Evolutionary conservation across 2,113 vertebrate genomes (phyloP), one percentile per base, ranked within the genome.

Genomic region (Cettia cetti): DNA sequence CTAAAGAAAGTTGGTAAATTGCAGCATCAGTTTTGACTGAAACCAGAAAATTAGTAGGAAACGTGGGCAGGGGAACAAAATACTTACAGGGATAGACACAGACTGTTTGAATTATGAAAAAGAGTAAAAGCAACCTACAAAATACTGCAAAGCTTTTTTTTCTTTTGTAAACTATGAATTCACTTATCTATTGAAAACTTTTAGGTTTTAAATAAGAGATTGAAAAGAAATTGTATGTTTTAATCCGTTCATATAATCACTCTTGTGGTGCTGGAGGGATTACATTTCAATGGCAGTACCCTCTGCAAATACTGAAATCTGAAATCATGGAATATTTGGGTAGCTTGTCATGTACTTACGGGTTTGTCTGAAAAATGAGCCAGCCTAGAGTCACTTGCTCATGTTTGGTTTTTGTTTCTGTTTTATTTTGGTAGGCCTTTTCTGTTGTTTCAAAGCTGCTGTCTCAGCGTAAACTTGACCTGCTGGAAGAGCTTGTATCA

Each of bases 401-500:
- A 76, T 37, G 8, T 56, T 75, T 75, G 60, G 15, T 6, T 4
- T 94, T 13, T 95, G 42, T 59, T 85, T 37, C 42, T 44, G 52
- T 35, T 96, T 54, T 78, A 7, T 72, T 68, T n/a, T 53, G 94
- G 7, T 95, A 99, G 99, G 99, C 99, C 42, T 99, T 99, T 95
- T 97, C 97, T 39, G 97, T 98, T 86, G 99, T 99, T n/a, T 99
- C 99, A 90, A 98, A 95, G 56, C 98, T 99, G 89, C 92, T 99
- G 82, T 99, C 99, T 69, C 97, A 97, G 66, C 98, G 98, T 96
- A 98, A 98, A 95, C 99, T 99, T 97, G 98, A 99, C 42, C 97
- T 98, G 15, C 94, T 99, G 85, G 98, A 99, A 31, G 98, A 99
- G 42, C 98, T 99, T 33, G 99, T 99, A 20, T 98, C 98, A 79